Evolutionary conservation across 2,113 vertebrate genomes (phyloP), one percentile per base, ranked within the genome.

Genomic region (Saccopteryx leptura): DNA sequence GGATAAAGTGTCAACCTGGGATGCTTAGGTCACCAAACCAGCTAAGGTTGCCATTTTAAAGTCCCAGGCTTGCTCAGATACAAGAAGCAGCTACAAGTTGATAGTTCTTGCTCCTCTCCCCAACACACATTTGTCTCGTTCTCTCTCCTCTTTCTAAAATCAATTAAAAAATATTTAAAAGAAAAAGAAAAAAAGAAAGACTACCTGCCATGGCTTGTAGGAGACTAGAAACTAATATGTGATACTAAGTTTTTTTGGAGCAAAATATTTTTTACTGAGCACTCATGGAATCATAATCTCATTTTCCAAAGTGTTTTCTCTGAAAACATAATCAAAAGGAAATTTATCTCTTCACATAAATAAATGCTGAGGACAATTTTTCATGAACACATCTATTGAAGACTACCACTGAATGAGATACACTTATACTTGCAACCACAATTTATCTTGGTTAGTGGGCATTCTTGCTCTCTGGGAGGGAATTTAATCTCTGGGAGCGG

Each of bases 271-370:
- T 92, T 91, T 61, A 58, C 65, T 54, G 39, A 92, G 60, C 52
- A 68, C 85, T 95, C 58, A 31, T 15, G 8, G 46, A 94, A 78
- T 88, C 84, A 80, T 84, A 72, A 96, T 85, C 88, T 95, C 80
- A 95, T 96, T 95, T 90, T 94, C 93, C 54, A 76, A 96, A 93
- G 72, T 68, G 66, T 72, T 95, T 56, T 39, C 85, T 90, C 91
- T 94, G 88, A 92, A 97, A 95, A 92, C 76, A 85, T 75, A 93
- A 94, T 95, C 60, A 95, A 91, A 96, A 97, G 95, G 72, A 92
- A 96, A 97, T 92, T 89, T 72, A 61, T 89, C 83, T 65, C 65
- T 96, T 88, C 93, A 31, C 80, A 68, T 81, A 93, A 96, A 96
- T 96, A 96, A 97, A 96, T 92, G 93, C 90, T 83, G 54, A 60